A percentile compares a stretch with the other conserved stretches of the same genome.
These are phyloP conservation scores for Flexamia atlantica DNA, from an alignment of 2,888 invertebrate species.

Conservation along the genomic window DNA sequence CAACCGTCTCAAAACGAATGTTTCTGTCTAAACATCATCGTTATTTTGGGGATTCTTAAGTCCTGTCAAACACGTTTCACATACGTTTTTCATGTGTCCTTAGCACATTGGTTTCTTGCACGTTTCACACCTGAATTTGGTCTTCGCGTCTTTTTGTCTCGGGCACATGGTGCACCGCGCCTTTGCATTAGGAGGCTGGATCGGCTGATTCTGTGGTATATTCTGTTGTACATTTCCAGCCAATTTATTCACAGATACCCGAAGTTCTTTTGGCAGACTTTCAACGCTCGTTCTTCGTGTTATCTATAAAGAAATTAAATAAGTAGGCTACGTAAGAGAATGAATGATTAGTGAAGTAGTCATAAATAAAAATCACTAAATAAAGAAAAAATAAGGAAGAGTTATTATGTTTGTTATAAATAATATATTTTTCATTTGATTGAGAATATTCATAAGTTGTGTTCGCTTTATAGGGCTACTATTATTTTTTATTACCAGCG, in stretches of 20 bases:
- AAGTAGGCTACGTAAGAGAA: not conserved
- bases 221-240: conserved; percentile 20
- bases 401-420: not conserved
- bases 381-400: not conserved
- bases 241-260: conserved; percentile 23
- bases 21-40: not conserved
- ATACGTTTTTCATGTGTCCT: conserved; percentile 25
- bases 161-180: conserved; percentile 15
- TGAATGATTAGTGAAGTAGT: not conserved
- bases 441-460: too few species aligned
- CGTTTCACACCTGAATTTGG: conserved; percentile 33
- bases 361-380: not conserved
- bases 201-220: not conserved
- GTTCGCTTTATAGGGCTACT: too few species aligned
- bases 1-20: not conserved
- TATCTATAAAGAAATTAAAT: conserved; percentile 14
- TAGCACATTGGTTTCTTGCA: conserved; percentile 39
- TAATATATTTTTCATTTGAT: not conserved
- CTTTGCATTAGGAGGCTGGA: not conserved
- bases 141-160: conserved; percentile 36
- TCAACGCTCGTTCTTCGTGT: not conserved
- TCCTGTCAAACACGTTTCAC: conserved; percentile 33
- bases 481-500: too few species aligned
- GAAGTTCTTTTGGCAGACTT: conserved; percentile 34
- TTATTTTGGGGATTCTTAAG: not conserved